Percentiles rank a stretch among this genome's conserved stretches.
Evolutionary conservation across 2,797 vertebrate species (phyloP).

Genomic region (Acanthurus lineatus): DNA sequence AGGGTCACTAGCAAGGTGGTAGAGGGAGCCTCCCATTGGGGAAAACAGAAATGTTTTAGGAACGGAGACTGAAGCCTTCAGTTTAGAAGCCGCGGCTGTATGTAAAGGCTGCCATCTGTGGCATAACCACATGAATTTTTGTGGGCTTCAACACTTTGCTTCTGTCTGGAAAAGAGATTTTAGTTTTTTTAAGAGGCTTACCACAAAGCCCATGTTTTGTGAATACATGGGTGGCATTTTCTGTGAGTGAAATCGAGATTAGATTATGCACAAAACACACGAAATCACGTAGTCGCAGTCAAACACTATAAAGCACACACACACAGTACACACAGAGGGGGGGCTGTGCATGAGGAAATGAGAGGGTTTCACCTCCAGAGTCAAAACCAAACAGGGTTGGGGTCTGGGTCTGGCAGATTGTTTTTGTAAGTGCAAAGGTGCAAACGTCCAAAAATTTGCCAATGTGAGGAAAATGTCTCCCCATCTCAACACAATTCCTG

Average conservation of each 20-base stretch:
- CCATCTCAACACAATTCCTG: slow-evolving; percentile 65
- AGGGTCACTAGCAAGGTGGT: slow-evolving; percentile 75
- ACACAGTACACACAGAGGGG: slow-evolving; percentile 35
- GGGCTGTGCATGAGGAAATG: slow-evolving; percentile 69
- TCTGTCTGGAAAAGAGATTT: slow-evolving; percentile 70
- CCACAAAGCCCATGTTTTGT: slow-evolving; percentile 56
- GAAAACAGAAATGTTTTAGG: slow-evolving; percentile 72
- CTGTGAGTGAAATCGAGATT: slow-evolving; percentile 56
- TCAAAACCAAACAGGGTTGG: slow-evolving; percentile 70
- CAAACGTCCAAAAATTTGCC: slow-evolving; percentile 75
- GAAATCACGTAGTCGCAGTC: slow-evolving; percentile 22
- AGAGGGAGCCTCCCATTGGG: slow-evolving; percentile 66
- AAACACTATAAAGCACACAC: slow-evolving; percentile 28
- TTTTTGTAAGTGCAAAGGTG: slow-evolving; percentile 78
- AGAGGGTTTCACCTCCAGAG: slow-evolving; percentile 68
- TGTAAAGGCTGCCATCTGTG: slow-evolving; percentile 74
- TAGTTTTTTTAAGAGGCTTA: slow-evolving; percentile 57
- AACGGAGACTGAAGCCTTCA: slow-evolving; percentile 61
- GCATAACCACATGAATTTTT: slow-evolving; percentile 75
- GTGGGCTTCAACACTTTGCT: slow-evolving; percentile 76
- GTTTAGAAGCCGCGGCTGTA: slow-evolving; percentile 40
- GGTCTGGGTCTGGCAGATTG: slow-evolving; percentile 70
- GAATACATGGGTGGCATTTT: slow-evolving; percentile 69
- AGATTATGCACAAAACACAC: slow-evolving; percentile 42
- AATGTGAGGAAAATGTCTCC: slow-evolving; percentile 72